Evolutionary conservation across 2,113 vertebrate genomes (phyloP).

Genomic region (Ranitomeya imitator): DNA sequence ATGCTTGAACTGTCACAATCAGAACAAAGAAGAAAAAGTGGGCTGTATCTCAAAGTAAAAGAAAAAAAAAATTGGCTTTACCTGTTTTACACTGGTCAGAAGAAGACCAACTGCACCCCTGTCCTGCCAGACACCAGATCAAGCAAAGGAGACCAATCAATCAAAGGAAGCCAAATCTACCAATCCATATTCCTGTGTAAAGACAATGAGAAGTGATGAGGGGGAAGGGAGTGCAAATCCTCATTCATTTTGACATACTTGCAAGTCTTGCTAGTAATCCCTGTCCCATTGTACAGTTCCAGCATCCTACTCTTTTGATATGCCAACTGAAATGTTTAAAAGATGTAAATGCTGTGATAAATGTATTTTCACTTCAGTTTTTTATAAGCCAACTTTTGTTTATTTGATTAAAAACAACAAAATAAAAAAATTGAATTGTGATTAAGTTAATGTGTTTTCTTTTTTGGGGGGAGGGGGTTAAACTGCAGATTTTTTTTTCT

Average conservation of each 20-base stretch:
- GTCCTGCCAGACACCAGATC: background rate
- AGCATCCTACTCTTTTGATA: constrained; percentile 56
- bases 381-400: constrained; percentile 57
- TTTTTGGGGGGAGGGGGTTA: no score
- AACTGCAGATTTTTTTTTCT: no score
- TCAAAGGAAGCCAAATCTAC: constrained; percentile 37
- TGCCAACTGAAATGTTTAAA: constrained; percentile 53
- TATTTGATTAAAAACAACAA: constrained; percentile 57
- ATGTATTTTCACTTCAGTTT: constrained; percentile 58
- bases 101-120: background rate
- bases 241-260: constrained; percentile 8
- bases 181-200: background rate
- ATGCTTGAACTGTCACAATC: constrained; percentile 42
- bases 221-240: constrained; percentile 11
- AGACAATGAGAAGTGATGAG: background rate
- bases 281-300: constrained; percentile 51
- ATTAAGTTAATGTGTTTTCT: background rate
- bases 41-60: background rate
- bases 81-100: constrained; percentile 1
- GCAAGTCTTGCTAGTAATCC: constrained; percentile 29
- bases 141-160: background rate
- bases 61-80: constrained; percentile 17
- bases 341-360: constrained; percentile 57
- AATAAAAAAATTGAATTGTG: constrained; percentile 52
- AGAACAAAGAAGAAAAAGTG: constrained; percentile 21